Base-by-base conservation (phyloP, 2,888 invertebrate species). In the Aquatica leii region DNA sequence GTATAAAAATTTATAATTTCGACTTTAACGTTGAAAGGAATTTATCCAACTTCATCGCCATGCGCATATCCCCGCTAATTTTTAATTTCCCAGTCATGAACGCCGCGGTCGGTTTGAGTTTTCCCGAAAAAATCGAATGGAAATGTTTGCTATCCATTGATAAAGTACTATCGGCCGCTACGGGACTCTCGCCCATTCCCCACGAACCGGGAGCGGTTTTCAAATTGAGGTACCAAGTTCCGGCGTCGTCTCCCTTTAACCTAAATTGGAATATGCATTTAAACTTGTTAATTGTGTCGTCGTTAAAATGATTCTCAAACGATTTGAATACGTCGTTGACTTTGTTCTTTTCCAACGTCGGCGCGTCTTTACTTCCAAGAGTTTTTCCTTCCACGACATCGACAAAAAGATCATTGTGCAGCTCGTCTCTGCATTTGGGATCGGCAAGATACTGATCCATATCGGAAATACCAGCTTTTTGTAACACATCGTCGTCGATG, bases 81-180 rank as follows among this genome's bases (percentile, higher is more conserved):
- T 97, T 97, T 72, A 98, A 83, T 82, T 97, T 97, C 56, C 98
- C 98, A 78, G 91, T 91, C 96, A 98, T 96, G 82, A 95, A 97
- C 0, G 98, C 98, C 1, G 90, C 88, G 0, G 96, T 90, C 1
- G 98, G 92, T 78, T 95, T 96, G 71, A 97, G 77, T 83, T 95
- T 92, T 83, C 93, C 93, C 53, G 89, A 84, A 78, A 93, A 93
- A 90, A 94, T 90, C 11, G 89, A 89, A 55, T 90, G 87, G 77
- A 93, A 93, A 78, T 93, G 88, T 43, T 85, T 85, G 53, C 89
- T 85, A 73, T 92, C 91, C 91, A 97, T 93, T 0, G 90, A 91
- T 52, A 98, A 86, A 0, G 90, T 92, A 0, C 94, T 94, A 79
- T 97, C 95, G 0, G 94, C 87, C 8, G 88, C 81, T 49, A 80